Evolutionary conservation across 1,140 invertebrate genomes (phyloP).

Genomic region (Drosophila sechellia): DNA sequence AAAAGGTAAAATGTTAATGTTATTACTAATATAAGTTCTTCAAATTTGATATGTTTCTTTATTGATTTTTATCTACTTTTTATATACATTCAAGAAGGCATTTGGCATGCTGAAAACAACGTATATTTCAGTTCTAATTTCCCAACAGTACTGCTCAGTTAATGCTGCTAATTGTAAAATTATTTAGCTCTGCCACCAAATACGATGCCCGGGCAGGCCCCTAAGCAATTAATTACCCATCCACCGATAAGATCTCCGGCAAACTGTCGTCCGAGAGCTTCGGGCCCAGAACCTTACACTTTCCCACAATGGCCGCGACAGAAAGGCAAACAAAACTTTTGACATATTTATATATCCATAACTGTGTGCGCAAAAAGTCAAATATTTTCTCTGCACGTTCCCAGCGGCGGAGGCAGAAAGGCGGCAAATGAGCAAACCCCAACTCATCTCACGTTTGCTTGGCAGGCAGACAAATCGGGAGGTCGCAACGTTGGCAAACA

Average conservation of each 20-base stretch:
- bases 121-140: too few species aligned
- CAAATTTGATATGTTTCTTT: not conserved
- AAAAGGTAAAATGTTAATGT: not conserved
- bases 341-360: conserved; percentile 77
- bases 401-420: conserved; percentile 44
- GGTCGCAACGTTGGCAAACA: conserved; percentile 62
- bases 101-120: too few species aligned
- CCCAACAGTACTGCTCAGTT: not conserved
- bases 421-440: conserved; percentile 42
- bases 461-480: conserved; percentile 55
- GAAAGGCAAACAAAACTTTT: conserved; percentile 61
- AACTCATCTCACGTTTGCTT: conserved; percentile 54
- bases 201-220: not conserved
- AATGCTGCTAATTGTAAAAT: not conserved
- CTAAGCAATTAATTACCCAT: conserved; percentile 27
- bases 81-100: too few species aligned
- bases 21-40: not conserved
- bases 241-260: conserved; percentile 23
- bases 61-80: too few species aligned
- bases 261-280: conserved; percentile 16
- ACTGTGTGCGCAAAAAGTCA: conserved; percentile 60
- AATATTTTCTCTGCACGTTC: conserved; percentile 76
- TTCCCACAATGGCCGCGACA: conserved; percentile 41
- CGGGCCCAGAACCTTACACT: conserved; percentile 42
- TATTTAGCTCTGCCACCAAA: not conserved